phyloP scores from a whole-genome alignment of 1,140 invertebrate species.

The Drosophila mayri region DNA sequence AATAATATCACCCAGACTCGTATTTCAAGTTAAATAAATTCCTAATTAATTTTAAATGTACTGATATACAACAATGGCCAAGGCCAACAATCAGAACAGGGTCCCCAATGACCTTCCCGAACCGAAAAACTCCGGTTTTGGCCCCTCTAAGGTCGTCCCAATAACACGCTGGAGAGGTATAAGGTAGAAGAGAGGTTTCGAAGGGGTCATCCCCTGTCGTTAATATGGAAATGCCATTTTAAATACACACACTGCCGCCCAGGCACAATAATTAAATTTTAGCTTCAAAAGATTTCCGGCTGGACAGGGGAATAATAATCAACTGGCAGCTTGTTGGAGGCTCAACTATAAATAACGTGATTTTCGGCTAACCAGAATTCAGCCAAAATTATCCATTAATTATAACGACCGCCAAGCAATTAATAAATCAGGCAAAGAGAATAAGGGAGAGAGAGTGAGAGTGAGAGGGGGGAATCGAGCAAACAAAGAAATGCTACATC shows the following conservation, averaged over 20 bases:
- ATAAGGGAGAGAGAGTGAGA: not conserved
- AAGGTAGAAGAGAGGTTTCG: not conserved
- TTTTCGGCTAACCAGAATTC: conserved; percentile 53
- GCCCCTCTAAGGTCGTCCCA: conserved; percentile 3
- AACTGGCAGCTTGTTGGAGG: conserved; percentile 22
- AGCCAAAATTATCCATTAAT: conserved; percentile 55
- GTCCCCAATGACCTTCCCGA: conserved; percentile 13
- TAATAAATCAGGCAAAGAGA: conserved; percentile 35
- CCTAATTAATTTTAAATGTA: conserved; percentile 11
- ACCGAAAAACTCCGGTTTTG: not conserved
- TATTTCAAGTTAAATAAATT: not conserved
- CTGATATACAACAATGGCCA: conserved; percentile 1
- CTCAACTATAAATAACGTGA: conserved; percentile 40
- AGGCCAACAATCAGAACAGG: not conserved
- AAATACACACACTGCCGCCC: conserved; percentile 15
- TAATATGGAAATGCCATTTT: conserved; percentile 35
- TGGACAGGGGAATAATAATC: conserved; percentile 30
- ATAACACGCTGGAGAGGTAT: conserved; percentile 1
- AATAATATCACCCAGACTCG: not conserved
- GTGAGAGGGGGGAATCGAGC: not conserved
- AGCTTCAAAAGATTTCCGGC: conserved; percentile 54
- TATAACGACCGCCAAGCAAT: conserved; percentile 49
- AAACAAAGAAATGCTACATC: conserved; percentile 56
- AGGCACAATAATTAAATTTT: conserved; percentile 32
- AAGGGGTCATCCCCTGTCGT: conserved; percentile 20